phyloP scores from a whole-genome alignment of 2,888 invertebrate genomes.

The Lottia scabra region DNA sequence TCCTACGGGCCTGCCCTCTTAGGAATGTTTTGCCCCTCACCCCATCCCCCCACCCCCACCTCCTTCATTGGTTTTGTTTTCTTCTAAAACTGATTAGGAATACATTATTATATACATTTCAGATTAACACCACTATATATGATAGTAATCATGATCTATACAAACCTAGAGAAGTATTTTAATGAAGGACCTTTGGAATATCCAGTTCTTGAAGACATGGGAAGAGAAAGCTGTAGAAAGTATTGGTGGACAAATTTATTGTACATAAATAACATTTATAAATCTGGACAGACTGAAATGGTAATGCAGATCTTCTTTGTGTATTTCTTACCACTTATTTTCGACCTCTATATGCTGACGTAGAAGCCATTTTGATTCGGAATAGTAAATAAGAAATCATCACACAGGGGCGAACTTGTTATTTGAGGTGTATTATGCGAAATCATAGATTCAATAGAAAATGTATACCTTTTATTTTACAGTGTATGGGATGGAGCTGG shows the following conservation, averaged over 20 bases:
- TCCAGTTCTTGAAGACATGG: slow-evolving; percentile 22
- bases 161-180: slow-evolving; percentile 49
- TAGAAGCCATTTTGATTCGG: no score
- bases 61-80: no score
- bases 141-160: slow-evolving; percentile 49
- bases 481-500: slow-evolving; percentile 37
- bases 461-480: neutral
- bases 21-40: no score
- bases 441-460: no score
- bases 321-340: no score
- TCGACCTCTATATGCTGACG: no score
- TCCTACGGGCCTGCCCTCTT: no score
- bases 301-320: neutral
- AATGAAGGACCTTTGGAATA: slow-evolving; percentile 56
- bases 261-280: slow-evolving; percentile 59
- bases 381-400: no score
- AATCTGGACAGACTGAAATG: slow-evolving; percentile 25
- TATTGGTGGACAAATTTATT: slow-evolving; percentile 62
- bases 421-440: no score
- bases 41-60: no score
- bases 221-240: slow-evolving; percentile 39
- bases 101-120: slow-evolving; percentile 20
- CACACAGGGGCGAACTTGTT: no score
- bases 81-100: no score
- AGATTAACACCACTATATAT: slow-evolving; percentile 59